Conservation (phyloP, 2,797 vertebrate species). For the Botia almorhae region DNA sequence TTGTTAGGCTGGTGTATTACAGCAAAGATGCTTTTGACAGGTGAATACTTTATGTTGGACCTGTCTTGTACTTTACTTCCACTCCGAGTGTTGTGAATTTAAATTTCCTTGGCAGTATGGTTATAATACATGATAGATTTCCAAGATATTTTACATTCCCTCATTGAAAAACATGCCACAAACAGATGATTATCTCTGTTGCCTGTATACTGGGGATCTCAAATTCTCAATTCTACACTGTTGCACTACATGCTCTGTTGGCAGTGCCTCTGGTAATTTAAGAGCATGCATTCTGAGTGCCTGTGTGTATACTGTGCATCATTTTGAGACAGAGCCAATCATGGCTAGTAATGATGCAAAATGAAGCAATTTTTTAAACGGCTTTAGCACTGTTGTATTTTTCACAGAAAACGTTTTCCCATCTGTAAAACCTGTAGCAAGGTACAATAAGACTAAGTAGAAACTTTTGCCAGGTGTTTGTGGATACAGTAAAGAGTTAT, state of each 20-base stretch:
- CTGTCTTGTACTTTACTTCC: not conserved
- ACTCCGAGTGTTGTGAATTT: not conserved
- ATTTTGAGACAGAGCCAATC: not conserved
- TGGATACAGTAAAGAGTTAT: not conserved
- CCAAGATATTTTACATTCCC: not conserved
- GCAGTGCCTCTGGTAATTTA: not conserved
- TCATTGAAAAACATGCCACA: not conserved
- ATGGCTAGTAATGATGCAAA: slow-evolving; percentile 8
- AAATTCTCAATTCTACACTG: not conserved
- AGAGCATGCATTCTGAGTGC: not conserved
- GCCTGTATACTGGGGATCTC: not conserved
- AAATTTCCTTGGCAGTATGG: not conserved
- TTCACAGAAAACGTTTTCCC: not conserved
- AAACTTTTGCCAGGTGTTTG: not conserved
- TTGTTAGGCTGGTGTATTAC: not conserved
- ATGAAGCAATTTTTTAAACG: not conserved
- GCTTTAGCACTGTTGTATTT: not conserved
- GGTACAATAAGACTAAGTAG: not conserved
- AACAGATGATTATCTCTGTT: not conserved
- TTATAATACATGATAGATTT: not conserved
- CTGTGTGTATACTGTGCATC: not conserved
- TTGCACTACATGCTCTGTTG: not conserved
- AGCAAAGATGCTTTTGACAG: slow-evolving; percentile 10
- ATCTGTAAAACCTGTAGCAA: not conserved
- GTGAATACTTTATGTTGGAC: slow-evolving; percentile 13